Percentiles rank a stretch among this genome's conserved stretches.
Conservation (phyloP, 2,113 vertebrate species). For the Xenus cinereus region DNA sequence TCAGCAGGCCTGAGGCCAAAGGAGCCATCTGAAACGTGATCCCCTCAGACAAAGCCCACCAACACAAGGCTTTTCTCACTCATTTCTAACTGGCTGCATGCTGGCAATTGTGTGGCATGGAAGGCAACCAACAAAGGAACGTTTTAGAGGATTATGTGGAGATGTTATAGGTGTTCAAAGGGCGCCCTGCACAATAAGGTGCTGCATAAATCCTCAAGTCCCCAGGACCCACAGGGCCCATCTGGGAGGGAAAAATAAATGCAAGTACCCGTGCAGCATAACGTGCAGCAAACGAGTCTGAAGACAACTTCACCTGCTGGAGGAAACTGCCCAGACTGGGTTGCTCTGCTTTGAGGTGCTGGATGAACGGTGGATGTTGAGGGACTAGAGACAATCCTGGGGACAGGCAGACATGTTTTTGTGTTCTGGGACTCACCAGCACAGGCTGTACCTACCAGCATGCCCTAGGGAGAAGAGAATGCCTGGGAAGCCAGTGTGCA, state of each 20-base stretch:
- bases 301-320: not conserved
- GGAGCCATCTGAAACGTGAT: not conserved
- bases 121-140: not conserved
- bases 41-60: not conserved
- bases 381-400: not conserved
- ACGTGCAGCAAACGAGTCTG: not conserved
- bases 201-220: not conserved
- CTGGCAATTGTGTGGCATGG: not conserved
- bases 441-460: not conserved
- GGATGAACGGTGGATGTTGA: not conserved
- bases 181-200: not conserved
- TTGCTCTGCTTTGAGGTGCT: not conserved
- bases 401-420: not conserved
- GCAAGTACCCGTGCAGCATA: not conserved
- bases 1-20: not conserved
- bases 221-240: not conserved
- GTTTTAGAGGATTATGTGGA: not conserved
- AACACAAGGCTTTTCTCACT: not conserved
- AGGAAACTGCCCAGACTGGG: not conserved
- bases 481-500: not conserved
- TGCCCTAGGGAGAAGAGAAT: not conserved
- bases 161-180: not conserved
- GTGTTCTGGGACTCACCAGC: not conserved
- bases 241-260: not conserved
- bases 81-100: fast-evolving